Percentiles rank a stretch among this genome's conserved stretches.
phyloP scores from a whole-genome alignment of 2,888 invertebrate genomes.

The Chamaedrilus cognettii region DNA sequence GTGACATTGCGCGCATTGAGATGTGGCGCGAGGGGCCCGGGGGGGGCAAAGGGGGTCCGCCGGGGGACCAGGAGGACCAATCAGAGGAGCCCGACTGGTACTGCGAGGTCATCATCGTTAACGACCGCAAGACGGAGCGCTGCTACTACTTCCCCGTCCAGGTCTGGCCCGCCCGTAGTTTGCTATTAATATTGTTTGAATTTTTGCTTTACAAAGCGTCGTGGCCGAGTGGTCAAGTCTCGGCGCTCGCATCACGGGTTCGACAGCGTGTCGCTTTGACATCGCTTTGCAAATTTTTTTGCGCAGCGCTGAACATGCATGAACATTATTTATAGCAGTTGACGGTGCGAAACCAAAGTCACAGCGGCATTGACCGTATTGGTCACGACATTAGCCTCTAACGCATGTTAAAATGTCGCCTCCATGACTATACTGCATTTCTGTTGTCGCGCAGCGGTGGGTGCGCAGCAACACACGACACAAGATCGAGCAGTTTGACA shows the following conservation, averaged over 20 bases:
- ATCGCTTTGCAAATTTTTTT: too few species aligned
- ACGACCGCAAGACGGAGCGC: slow-evolving; percentile 42
- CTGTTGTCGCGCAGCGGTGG: slow-evolving; percentile 60
- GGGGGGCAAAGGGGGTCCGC: background rate
- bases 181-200: background rate
- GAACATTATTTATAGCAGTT: too few species aligned
- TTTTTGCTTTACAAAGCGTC: background rate
- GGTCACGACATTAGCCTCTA: background rate
- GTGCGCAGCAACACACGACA: slow-evolving; percentile 52
- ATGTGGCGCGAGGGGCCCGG: slow-evolving; percentile 58
- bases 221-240: background rate
- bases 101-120: slow-evolving; percentile 48
- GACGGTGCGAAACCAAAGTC: too few species aligned
- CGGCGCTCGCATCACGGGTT: too few species aligned
- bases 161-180: too few species aligned
- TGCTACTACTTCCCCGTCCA: slow-evolving; percentile 57
- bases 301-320: too few species aligned
- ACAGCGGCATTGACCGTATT: too few species aligned
- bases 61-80: slow-evolving; percentile 29
- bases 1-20: slow-evolving; percentile 48
- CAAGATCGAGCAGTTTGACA: slow-evolving; percentile 55
- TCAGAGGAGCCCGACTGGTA: slow-evolving; percentile 58
- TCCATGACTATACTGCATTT: slow-evolving; percentile 34
- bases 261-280: too few species aligned
- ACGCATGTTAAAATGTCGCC: background rate